Conservation (phyloP, 2,888 invertebrate species). For the Polydrusus cervinus region DNA sequence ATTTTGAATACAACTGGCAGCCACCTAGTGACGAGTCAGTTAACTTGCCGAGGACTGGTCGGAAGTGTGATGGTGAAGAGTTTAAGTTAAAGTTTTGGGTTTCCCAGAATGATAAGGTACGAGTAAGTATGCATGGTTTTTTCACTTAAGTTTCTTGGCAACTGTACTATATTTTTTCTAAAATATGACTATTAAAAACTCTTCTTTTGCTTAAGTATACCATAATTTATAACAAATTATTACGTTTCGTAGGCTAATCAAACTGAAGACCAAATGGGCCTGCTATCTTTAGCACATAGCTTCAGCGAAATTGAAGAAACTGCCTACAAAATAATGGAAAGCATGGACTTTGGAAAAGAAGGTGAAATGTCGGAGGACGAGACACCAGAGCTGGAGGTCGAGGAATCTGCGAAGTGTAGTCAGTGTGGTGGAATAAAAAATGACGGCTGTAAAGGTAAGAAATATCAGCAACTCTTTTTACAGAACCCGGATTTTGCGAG, state of each 20-base stretch:
- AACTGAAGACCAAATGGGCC: conserved; percentile 15
- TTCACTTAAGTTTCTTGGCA: no score
- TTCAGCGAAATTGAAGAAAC: background rate
- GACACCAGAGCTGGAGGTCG: background rate
- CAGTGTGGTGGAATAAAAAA: background rate
- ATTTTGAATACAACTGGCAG: conserved; percentile 29
- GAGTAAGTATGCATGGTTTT: background rate
- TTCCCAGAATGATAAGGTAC: conserved; percentile 38
- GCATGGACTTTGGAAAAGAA: background rate
- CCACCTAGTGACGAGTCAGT: conserved; percentile 23
- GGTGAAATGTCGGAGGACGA: background rate
- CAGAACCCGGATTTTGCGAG: no score
- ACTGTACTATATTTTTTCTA: no score
- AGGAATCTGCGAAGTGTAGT: background rate
- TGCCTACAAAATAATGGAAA: background rate
- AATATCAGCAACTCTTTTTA: no score
- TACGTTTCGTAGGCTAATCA: conserved; percentile 25
- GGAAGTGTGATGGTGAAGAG: background rate
- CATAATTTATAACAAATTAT: background rate
- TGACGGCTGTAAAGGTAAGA: background rate
- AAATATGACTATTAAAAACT: no score
- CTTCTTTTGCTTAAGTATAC: background rate
- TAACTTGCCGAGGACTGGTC: background rate
- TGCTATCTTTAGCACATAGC: background rate
- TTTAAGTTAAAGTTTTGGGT: conserved; percentile 29